phyloP scores from a whole-genome alignment of 35 echinoderm and acorn worm genomes.

The Ophiothrix spiculata region DNA sequence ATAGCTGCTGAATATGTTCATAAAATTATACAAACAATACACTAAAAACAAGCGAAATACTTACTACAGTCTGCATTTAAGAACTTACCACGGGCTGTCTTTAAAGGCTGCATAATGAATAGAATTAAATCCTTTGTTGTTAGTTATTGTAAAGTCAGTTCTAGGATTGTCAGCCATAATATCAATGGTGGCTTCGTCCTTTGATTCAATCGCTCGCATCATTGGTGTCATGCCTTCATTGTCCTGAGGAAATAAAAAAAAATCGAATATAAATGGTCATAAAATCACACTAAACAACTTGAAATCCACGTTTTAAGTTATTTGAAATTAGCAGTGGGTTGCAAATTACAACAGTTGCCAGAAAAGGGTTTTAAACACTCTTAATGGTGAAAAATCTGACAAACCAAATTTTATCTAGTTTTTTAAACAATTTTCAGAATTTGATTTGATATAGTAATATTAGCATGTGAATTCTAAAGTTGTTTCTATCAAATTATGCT shows the following conservation, averaged over 20 bases:
- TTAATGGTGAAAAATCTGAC: too few relatives aligned
- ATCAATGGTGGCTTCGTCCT: slow-evolving; percentile 23
- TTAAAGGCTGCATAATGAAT: slow-evolving; percentile 35
- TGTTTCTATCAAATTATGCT: too few relatives aligned
- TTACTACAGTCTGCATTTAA: too few relatives aligned
- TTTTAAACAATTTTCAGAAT: too few relatives aligned
- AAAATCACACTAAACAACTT: not conserved
- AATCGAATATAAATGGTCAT: not conserved
- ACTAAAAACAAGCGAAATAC: too few relatives aligned
- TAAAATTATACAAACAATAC: too few relatives aligned
- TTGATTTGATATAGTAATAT: too few relatives aligned
- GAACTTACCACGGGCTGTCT: slow-evolving; percentile 41
- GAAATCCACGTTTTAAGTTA: not conserved
- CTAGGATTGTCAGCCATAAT: slow-evolving; percentile 14
- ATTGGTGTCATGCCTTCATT: slow-evolving; percentile 41
- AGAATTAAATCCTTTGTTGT: slow-evolving; percentile 47
- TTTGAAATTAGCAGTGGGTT: not conserved
- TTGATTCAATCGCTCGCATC: slow-evolving; percentile 25
- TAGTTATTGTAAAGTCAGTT: slow-evolving; percentile 19
- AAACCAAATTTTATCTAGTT: too few relatives aligned
- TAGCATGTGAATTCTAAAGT: too few relatives aligned
- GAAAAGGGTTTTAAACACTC: too few relatives aligned
- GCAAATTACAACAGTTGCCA: too few relatives aligned
- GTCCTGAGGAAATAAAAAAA: slow-evolving; percentile 19
- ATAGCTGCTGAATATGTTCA: too few relatives aligned